phyloP scores from a whole-genome alignment of 2,888 invertebrate species.

The Andrena trimmerana region DNA sequence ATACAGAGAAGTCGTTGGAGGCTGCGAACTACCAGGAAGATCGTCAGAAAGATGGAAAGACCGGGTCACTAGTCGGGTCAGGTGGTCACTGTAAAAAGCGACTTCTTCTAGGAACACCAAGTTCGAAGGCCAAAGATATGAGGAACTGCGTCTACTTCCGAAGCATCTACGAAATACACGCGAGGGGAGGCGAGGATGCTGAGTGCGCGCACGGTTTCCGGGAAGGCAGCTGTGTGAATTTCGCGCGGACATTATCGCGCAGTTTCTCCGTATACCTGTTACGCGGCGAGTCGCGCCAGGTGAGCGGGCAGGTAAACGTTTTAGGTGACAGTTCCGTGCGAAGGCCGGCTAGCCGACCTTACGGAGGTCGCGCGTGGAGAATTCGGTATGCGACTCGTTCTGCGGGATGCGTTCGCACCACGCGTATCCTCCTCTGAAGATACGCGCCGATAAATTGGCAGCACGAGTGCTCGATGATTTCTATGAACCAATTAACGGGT shows the following conservation, averaged over 20 bases:
- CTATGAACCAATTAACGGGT: neutral
- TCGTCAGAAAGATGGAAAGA: neutral
- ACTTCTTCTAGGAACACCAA: no score
- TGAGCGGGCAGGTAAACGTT: constrained; percentile 49
- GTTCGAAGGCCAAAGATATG: no score
- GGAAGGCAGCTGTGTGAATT: constrained; percentile 49
- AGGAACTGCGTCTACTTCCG: neutral
- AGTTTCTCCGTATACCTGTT: constrained; percentile 42
- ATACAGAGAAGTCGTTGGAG: neutral
- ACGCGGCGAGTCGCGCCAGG: constrained; percentile 28
- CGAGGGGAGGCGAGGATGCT: neutral
- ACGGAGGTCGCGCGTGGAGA: constrained; percentile 57
- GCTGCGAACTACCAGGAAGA: neutral
- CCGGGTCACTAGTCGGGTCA: no score
- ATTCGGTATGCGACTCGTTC: constrained; percentile 47
- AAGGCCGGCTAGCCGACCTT: constrained; percentile 68
- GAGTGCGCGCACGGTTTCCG: constrained; percentile 44
- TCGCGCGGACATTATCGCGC: constrained; percentile 53
- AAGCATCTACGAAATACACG: neutral
- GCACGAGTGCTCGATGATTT: neutral
- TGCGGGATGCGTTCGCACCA: neutral
- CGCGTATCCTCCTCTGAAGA: neutral
- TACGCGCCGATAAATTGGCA: neutral
- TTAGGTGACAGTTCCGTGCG: constrained; percentile 64
- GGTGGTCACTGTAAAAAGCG: no score